Percentiles rank a stretch among this genome's conserved stretches.
These are phyloP conservation scores for Podarcis cretensis DNA, from an alignment of 2,113 vertebrate species.

Conservation along the genomic window DNA sequence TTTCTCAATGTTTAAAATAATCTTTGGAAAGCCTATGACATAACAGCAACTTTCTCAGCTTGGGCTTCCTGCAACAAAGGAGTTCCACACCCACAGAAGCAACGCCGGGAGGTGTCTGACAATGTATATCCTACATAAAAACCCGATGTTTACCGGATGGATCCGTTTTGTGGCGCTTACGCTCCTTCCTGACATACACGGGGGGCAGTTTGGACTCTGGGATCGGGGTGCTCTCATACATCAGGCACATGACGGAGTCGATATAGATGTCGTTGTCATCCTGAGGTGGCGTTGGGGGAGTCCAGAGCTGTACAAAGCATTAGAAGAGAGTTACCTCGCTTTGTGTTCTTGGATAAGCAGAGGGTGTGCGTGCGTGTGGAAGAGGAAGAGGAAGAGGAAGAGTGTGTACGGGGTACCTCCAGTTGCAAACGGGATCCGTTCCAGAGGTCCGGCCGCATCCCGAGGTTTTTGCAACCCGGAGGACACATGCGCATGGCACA, in stretches of 20 bases:
- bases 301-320: constrained; percentile 84
- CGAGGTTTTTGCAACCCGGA: too few species aligned
- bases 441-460: too few species aligned
- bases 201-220: constrained; percentile 90
- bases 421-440: too few species aligned
- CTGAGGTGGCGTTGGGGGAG: constrained; percentile 92
- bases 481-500: too few species aligned
- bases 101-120: not conserved
- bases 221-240: constrained; percentile 90
- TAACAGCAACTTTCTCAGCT: not conserved
- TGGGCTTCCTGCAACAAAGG: not conserved
- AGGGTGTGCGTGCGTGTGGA: too few species aligned
- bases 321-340: not conserved
- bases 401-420: too few species aligned
- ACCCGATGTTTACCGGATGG: constrained; percentile 77
- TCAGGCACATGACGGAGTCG: constrained; percentile 92
- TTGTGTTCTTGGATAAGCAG: too few species aligned
- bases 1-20: not conserved
- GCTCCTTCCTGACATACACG: constrained; percentile 89
- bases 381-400: too few species aligned
- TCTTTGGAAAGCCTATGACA: too few species aligned
- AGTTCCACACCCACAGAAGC: not conserved
- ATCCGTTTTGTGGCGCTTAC: constrained; percentile 90
- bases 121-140: not conserved
- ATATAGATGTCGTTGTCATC: constrained; percentile 95